These are phyloP conservation scores for Valencia hispanica DNA, from an alignment of 2,797 vertebrate genomes.

Conservation along the genomic window DNA sequence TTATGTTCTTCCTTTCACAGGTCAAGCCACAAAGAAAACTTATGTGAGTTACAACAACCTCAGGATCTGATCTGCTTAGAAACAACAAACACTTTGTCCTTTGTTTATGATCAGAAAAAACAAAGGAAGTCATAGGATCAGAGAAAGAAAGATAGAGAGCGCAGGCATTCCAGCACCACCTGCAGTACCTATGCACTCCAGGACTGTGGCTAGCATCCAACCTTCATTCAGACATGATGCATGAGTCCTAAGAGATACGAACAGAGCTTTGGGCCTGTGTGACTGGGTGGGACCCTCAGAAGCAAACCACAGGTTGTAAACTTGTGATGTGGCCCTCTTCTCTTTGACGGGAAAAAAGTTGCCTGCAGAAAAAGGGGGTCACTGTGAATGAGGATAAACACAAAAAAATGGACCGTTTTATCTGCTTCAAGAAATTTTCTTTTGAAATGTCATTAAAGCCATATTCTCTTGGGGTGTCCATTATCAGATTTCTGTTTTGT, in stretches of 20 bases:
- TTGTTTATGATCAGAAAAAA: conserved; percentile 56
- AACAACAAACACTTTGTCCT: conserved; percentile 52
- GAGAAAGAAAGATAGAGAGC: conserved; percentile 23
- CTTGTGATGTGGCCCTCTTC: conserved; percentile 48
- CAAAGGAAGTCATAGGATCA: conserved; percentile 32
- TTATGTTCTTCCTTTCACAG: conserved; percentile 53
- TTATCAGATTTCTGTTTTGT: conserved; percentile 72
- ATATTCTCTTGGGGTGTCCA: conserved; percentile 78
- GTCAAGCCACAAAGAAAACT: conserved; percentile 82
- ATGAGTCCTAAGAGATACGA: conserved; percentile 60
- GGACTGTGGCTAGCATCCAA: conserved; percentile 67
- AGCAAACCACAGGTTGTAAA: conserved; percentile 53
- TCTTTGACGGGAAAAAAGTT: conserved; percentile 53
- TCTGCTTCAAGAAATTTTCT: conserved; percentile 66
- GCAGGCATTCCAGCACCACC: conserved; percentile 64
- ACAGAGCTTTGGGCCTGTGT: conserved; percentile 51
- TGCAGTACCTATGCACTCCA: conserved; percentile 71
- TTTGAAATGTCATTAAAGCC: conserved; percentile 78
- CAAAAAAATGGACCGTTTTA: conserved; percentile 49
- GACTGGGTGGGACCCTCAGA: conserved; percentile 36
- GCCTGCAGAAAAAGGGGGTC: conserved; percentile 65
- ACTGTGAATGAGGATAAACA: conserved; percentile 41
- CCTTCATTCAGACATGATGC: conserved; percentile 67
- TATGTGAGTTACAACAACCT: conserved; percentile 84
- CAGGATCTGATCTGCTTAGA: conserved; percentile 77